A percentile compares a stretch with the other conserved stretches of the same genome.
Conservation (phyloP, 1,140 invertebrate species). For the Thaumatotibia leucotreta region DNA sequence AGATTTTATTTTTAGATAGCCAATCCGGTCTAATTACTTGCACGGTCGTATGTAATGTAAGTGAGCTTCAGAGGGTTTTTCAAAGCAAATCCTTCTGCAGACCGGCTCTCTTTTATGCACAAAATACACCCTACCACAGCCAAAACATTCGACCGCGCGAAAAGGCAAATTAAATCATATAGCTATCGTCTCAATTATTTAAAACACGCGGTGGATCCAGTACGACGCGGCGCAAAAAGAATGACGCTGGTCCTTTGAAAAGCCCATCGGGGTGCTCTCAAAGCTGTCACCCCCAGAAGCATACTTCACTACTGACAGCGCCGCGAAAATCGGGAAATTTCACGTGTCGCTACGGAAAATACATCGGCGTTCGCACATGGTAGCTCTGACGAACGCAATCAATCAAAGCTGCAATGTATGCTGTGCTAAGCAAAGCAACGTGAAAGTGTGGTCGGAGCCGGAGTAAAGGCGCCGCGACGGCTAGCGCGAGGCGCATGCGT, state of each 20-base stretch:
- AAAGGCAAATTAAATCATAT: conserved; percentile 71
- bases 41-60: background rate
- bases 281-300: conserved; percentile 68
- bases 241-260: conserved; percentile 69
- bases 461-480: conserved; percentile 58
- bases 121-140: conserved; percentile 36
- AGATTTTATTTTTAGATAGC: conserved; percentile 21
- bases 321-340: background rate
- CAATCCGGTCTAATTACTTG: background rate
- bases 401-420: conserved; percentile 52
- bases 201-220: conserved; percentile 55
- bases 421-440: conserved; percentile 20
- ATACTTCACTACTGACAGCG: conserved; percentile 44
- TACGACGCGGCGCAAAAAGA: conserved; percentile 59
- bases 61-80: background rate
- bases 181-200: conserved; percentile 64
- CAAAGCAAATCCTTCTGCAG: conserved; percentile 36
- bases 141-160: conserved; percentile 42
- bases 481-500: conserved; percentile 61
- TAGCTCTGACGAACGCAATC: conserved; percentile 22
- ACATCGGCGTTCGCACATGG: conserved; percentile 32
- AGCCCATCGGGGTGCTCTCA: conserved; percentile 58
- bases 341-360: background rate
- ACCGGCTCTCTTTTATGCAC: conserved; percentile 21
- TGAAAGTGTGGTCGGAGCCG: conserved; percentile 30